Evolutionary conservation across 30 jellyfish, hydroid and myxozoan genomes (phyloP).

Genomic region (Chrysaora quinquecirrha): DNA sequence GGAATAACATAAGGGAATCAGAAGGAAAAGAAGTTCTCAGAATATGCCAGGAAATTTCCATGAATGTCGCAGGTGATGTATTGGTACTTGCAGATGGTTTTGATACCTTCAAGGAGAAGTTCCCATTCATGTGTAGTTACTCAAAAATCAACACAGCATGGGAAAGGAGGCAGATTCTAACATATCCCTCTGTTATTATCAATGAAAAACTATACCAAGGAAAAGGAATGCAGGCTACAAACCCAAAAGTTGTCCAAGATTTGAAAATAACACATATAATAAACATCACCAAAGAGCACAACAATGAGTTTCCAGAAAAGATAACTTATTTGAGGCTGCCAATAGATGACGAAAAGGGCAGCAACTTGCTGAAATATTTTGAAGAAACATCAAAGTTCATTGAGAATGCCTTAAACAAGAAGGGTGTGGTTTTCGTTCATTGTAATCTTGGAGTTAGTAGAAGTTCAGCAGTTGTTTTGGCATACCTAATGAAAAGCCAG

Average conservation of each 20-base stretch:
- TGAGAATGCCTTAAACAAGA: slow-evolving; percentile 53
- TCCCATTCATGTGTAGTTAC: slow-evolving; percentile 85
- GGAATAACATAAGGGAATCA: slow-evolving; percentile 10
- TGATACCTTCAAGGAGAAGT: slow-evolving; percentile 31
- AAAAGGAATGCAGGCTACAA: slow-evolving; percentile 90
- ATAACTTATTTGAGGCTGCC: slow-evolving; percentile 59
- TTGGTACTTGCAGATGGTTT: slow-evolving; percentile 64
- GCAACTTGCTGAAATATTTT: slow-evolving; percentile 54
- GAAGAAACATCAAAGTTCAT: slow-evolving; percentile 72
- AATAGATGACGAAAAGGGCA: slow-evolving; percentile 70
- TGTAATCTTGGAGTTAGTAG: slow-evolving; percentile 91
- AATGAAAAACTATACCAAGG: slow-evolving; percentile 80
- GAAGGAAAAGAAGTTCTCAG: not conserved
- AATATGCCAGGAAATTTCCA: slow-evolving; percentile 49
- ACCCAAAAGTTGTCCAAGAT: slow-evolving; percentile 38
- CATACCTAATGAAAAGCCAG: slow-evolving; percentile 70
- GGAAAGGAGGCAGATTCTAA: slow-evolving; percentile 60
- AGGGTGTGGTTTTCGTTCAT: slow-evolving; percentile 78
- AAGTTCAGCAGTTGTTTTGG: slow-evolving; percentile 76
- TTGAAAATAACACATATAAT: slow-evolving; percentile 79
- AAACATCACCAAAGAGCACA: slow-evolving; percentile 81
- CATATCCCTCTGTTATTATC: slow-evolving; percentile 82
- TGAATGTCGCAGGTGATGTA: slow-evolving; percentile 75
- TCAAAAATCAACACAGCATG: slow-evolving; percentile 27
- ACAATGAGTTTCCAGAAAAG: slow-evolving; percentile 59